These are phyloP conservation scores for Sclerodermus sp. DNA, from an alignment of 2,888 invertebrate species.

Conservation along the genomic window DNA sequence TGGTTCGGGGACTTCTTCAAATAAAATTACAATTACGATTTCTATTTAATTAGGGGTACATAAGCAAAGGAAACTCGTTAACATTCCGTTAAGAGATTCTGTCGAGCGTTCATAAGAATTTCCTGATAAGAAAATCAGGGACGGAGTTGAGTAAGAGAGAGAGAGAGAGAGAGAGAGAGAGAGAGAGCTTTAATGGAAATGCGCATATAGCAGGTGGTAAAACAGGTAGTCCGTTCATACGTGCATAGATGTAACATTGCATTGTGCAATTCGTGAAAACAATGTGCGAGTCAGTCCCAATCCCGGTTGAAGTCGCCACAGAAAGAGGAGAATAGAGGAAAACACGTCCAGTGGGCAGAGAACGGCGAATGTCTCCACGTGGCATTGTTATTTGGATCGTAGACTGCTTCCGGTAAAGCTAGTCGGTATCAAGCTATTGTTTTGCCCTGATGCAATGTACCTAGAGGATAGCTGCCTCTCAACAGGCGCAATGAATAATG, in stretches of 20 bases:
- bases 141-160: too few species aligned
- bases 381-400: slow-evolving; percentile 13
- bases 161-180: too few species aligned
- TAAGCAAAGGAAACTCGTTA: too few species aligned
- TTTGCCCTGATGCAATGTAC: neutral
- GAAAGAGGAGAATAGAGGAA: neutral
- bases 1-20: too few species aligned
- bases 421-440: slow-evolving; percentile 9
- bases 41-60: too few species aligned
- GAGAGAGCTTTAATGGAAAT: too few species aligned
- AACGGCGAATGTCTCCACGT: slow-evolving; percentile 2
- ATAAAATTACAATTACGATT: too few species aligned
- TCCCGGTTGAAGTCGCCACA: neutral
- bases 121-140: too few species aligned
- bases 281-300: neutral
- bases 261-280: neutral
- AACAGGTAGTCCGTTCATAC: neutral
- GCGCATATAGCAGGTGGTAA: neutral
- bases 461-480: slow-evolving; percentile 2
- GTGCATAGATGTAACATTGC: neutral
- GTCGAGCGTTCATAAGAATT: too few species aligned
- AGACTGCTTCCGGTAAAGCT: slow-evolving; percentile 9
- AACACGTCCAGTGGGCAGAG: neutral
- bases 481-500: neutral
- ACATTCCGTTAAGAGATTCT: too few species aligned